Base-by-base conservation (phyloP, 1,140 invertebrate genomes). In the Neodiprion pinetum region DNA sequence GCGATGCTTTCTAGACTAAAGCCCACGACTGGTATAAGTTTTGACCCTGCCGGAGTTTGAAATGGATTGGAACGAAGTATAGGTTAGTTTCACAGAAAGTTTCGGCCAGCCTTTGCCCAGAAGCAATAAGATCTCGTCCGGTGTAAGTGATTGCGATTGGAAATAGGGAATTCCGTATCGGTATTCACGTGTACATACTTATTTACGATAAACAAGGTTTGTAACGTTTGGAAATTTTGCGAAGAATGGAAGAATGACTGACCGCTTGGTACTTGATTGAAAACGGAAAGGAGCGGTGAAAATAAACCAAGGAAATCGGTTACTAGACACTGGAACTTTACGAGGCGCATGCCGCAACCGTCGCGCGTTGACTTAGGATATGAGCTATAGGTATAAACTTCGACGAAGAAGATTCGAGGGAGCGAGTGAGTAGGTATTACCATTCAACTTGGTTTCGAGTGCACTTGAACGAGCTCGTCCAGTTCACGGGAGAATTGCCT, bases 401-500 rank as follows among this genome's bases (percentile, higher is more conserved):
- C 53, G 53, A 61, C 11, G 53, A 1, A 61, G 53, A 61, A 61
- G 53, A 61, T 61, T 61, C 53, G 53, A 40, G 53, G n/a, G 53
- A 14, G n/a, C n/a, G n/a, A 61, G 53, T 17, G n/a, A 61, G 53
- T 61, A 61, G 53, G 53, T 61, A 61, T 61, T 61, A 61, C 53
- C 53, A 61, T 61, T 61, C 53, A 61, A 61, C 53, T 61, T 61
- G 67, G 17, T 69, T 23, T 69, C 67, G 40, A 69, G 67, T 69
- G 40, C 67, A 69, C 67, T 69, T 47, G 12, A 12, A 23, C 40
- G 21, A 47, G 67, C 61, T 69, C 74, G 48, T 70, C 28, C 53
- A 67, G 78, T 76, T 81, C 78, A 72, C 75, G 80, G 80, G 80
- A 79, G 76, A 77, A 81, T 81, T 75, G 78, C 76, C 80, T 71